phyloP scores from a whole-genome alignment of 2,797 vertebrate genomes.

The Sarcophilus harrisii region DNA sequence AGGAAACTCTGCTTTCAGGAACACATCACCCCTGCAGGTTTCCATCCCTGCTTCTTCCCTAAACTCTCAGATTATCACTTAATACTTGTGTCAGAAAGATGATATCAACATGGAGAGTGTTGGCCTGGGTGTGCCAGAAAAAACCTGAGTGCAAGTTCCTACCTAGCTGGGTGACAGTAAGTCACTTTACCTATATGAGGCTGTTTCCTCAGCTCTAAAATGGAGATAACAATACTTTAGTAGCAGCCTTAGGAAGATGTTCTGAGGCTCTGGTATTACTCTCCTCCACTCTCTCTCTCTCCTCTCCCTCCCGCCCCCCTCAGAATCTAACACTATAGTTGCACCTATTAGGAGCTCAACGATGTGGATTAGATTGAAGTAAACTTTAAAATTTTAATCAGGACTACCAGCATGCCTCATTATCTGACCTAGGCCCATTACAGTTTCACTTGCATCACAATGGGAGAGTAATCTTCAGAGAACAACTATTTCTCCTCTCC shows the following conservation, averaged over 20 bases:
- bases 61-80: neutral
- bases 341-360: neutral
- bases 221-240: neutral
- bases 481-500: conserved; percentile 8
- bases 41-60: neutral
- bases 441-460: neutral
- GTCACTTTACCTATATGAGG: neutral
- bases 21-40: neutral
- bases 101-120: neutral
- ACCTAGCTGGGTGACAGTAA: no score
- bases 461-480: neutral
- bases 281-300: neutral
- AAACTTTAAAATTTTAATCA: neutral
- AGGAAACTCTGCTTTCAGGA: neutral
- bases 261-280: neutral
- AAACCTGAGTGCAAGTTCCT: neutral
- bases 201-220: neutral
- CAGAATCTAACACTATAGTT: neutral
- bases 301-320: neutral
- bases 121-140: neutral
- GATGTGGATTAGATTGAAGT: neutral
- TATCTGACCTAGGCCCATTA: neutral
- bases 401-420: neutral
- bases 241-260: neutral
- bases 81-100: neutral